Percentiles rank a stretch among this genome's conserved stretches.
phyloP scores from a whole-genome alignment of 1,140 invertebrate genomes.

The Sinella curviseta region DNA sequence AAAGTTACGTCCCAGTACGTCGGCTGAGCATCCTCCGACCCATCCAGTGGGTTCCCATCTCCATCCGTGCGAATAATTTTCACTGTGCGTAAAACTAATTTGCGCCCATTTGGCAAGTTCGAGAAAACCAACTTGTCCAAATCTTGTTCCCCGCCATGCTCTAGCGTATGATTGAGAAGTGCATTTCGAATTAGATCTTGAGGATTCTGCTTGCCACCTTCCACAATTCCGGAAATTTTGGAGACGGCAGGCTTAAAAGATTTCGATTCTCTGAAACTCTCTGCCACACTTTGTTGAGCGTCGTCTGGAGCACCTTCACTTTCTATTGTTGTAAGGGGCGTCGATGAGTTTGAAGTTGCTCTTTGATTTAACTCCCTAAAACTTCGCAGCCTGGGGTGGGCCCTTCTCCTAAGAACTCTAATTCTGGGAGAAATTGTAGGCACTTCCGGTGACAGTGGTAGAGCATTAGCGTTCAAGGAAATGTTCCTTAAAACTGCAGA shows the following conservation, averaged over 20 bases:
- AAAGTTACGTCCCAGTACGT: constrained; percentile 38
- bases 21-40: neutral
- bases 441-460: neutral
- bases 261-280: neutral
- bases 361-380: too few relatives aligned
- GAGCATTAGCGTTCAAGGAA: neutral
- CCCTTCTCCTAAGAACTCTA: too few relatives aligned
- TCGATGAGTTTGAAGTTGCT: neutral
- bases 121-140: constrained; percentile 48
- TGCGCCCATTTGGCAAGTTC: constrained; percentile 47
- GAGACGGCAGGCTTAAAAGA: neutral
- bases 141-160: constrained; percentile 37
- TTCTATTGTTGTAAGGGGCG: neutral
- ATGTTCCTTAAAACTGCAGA: neutral
- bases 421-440: neutral
- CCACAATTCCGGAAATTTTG: neutral
- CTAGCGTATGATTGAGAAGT: constrained; percentile 45
- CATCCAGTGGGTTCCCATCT: constrained; percentile 37
- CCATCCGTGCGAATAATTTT: constrained; percentile 48
- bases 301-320: neutral
- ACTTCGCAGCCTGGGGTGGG: too few relatives aligned
- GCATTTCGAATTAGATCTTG: constrained; percentile 33
- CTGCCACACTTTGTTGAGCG: neutral
- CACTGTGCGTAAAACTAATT: constrained; percentile 45
- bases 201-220: neutral